phyloP scores from a whole-genome alignment of 2,888 invertebrate species.

The Lasioglossum morio region DNA sequence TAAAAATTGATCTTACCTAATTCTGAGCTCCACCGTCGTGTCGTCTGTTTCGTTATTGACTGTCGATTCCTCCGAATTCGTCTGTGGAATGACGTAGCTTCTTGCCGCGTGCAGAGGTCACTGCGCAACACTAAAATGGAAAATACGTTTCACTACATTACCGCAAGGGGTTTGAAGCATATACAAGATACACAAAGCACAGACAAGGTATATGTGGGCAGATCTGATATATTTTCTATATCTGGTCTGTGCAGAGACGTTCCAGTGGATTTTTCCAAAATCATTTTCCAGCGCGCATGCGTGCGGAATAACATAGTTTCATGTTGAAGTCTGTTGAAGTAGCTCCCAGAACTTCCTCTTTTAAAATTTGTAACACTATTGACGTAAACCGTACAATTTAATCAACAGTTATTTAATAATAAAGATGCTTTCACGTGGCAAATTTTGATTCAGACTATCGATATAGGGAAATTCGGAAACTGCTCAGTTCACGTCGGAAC shows the following conservation, averaged over 20 bases:
- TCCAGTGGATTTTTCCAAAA: not conserved
- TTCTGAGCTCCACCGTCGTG: not conserved
- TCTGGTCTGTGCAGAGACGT: not conserved
- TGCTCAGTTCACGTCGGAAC: not conserved
- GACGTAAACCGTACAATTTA: not conserved
- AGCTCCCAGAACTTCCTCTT: not conserved
- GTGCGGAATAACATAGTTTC: not conserved
- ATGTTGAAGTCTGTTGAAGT: not conserved
- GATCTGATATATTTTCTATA: not conserved
- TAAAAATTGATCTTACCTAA: conserved; percentile 34
- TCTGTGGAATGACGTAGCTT: not conserved
- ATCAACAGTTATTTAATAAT: no score
- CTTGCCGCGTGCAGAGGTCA: conserved; percentile 15
- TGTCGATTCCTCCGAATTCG: conserved; percentile 25
- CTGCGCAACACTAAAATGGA: conserved; percentile 6
- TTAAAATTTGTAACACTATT: not conserved
- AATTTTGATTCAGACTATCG: not conserved
- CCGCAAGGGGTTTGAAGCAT: not conserved
- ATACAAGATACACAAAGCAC: not conserved
- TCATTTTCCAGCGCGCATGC: not conserved
- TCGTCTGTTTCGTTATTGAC: conserved; percentile 32
- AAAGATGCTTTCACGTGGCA: not conserved
- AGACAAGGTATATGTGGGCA: not conserved
- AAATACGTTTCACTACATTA: not conserved
- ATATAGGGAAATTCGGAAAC: not conserved